These are phyloP conservation scores for Aphaenogaster rudis DNA, from an alignment of 1,140 invertebrate species.

Conservation along the genomic window DNA sequence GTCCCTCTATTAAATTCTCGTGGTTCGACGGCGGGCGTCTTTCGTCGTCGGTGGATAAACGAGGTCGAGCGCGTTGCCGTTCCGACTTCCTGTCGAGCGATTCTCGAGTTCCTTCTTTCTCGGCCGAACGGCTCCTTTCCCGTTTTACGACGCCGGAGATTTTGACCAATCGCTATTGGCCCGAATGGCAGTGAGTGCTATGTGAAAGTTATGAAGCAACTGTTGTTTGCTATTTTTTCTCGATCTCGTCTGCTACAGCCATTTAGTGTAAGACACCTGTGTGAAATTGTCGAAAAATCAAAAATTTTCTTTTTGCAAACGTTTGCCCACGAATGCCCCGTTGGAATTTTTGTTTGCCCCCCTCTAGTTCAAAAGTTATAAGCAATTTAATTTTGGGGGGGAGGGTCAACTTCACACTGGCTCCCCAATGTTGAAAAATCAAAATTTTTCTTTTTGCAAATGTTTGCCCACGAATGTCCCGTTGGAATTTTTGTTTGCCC, in stretches of 20 bases:
- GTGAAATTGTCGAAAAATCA: too few relatives aligned
- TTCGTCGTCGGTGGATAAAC: slow-evolving; percentile 64
- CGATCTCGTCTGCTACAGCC: background rate
- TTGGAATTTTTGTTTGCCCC: too few relatives aligned
- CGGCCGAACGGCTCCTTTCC: slow-evolving; percentile 22
- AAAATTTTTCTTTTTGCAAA: too few relatives aligned
- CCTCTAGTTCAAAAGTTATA: too few relatives aligned
- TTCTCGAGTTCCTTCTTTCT: slow-evolving; percentile 24
- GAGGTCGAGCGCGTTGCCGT: slow-evolving; percentile 55
- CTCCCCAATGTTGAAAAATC: too few relatives aligned
- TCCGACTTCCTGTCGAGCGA: slow-evolving; percentile 40
- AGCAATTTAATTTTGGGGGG: too few relatives aligned
- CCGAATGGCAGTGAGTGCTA: slow-evolving; percentile 22
- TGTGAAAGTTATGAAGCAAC: slow-evolving; percentile 5
- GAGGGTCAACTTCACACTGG: too few relatives aligned
- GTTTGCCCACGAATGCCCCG: too few relatives aligned
- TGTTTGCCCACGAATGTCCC: too few relatives aligned
- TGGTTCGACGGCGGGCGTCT: slow-evolving; percentile 62
- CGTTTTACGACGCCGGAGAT: slow-evolving; percentile 47
- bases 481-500: too few relatives aligned
- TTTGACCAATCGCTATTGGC: slow-evolving; percentile 58
- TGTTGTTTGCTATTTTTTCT: background rate
- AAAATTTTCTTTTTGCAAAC: too few relatives aligned
- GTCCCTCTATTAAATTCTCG: slow-evolving; percentile 73
- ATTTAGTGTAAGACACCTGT: background rate